Evolutionary conservation across 2,888 invertebrate species (phyloP).

Genomic region (Aleiodes alternator): DNA sequence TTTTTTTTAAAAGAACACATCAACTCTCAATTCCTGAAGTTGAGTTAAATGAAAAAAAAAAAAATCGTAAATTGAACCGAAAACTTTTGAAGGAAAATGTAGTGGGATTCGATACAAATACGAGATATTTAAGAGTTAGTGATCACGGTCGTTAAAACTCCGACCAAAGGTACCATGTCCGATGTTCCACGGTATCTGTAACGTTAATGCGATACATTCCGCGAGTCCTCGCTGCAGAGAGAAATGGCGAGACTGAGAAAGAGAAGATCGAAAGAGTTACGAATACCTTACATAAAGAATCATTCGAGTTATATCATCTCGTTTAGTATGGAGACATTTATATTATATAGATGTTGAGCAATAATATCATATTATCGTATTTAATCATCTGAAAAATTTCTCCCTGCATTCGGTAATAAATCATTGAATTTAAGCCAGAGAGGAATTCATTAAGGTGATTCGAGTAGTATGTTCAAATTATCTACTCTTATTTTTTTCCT

Average conservation of each 20-base stretch:
- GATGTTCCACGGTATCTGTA: slow-evolving; percentile 65
- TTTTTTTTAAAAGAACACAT: too few relatives aligned
- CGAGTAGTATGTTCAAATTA: too few relatives aligned
- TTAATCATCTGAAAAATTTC: background rate
- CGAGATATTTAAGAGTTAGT: slow-evolving; percentile 63
- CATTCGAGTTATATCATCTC: slow-evolving; percentile 20
- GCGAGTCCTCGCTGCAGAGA: slow-evolving; percentile 41
- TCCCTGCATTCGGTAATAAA: background rate
- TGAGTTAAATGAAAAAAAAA: slow-evolving; percentile 14
- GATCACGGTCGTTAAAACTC: slow-evolving; percentile 63
- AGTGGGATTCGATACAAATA: slow-evolving; percentile 59
- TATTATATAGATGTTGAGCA: slow-evolving; percentile 46
- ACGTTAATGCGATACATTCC: slow-evolving; percentile 68
- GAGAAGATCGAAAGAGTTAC: slow-evolving; percentile 44
- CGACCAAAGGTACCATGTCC: slow-evolving; percentile 59
- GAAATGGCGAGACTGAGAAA: too few relatives aligned
- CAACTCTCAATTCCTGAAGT: background rate
- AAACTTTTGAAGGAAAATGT: slow-evolving; percentile 32
- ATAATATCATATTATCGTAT: slow-evolving; percentile 32
- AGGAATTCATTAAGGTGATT: background rate
- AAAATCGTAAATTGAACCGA: background rate
- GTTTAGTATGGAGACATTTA: slow-evolving; percentile 37
- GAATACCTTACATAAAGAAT: slow-evolving; percentile 51
- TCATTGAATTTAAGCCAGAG: background rate
- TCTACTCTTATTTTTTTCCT: background rate